A percentile compares a stretch with the other conserved stretches of the same genome.
phyloP scores from a whole-genome alignment of 2,113 vertebrate genomes.

The Mormoops blainvillei region DNA sequence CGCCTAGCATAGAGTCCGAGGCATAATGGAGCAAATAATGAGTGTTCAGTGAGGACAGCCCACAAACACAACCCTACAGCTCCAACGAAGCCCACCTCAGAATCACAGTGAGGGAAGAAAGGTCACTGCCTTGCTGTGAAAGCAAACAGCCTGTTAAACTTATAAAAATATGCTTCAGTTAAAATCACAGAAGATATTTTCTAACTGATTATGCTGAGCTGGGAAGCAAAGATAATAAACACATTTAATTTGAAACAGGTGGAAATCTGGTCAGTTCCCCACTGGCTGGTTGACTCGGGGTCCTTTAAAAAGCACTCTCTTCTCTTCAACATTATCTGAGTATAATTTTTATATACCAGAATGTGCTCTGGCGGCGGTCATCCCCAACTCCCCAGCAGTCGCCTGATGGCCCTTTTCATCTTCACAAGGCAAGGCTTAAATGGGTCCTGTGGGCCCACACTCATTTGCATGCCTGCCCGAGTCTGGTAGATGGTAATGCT shows the following conservation, averaged over 20 bases:
- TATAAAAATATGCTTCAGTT: slow-evolving; percentile 16
- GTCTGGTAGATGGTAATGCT: not conserved
- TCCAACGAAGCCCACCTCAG: rapidly evolving
- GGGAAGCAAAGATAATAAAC: slow-evolving; percentile 65
- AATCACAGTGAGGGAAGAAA: not conserved
- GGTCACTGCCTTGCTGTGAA: not conserved
- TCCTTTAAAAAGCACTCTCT: slow-evolving; percentile 6
- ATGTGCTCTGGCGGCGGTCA: not conserved
- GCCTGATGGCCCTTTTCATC: not conserved
- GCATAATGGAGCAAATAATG: not conserved
- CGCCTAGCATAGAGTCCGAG: not conserved
- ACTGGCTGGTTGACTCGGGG: not conserved
- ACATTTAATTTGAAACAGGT: slow-evolving; percentile 74
- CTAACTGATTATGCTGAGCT: slow-evolving; percentile 34
- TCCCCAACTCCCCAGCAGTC: not conserved
- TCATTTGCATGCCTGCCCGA: not conserved
- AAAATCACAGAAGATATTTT: slow-evolving; percentile 26
- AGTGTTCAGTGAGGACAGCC: not conserved
- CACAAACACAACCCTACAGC: rapidly evolving
- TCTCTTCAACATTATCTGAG: not conserved
- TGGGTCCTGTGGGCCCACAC: not conserved
- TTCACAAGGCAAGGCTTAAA: not conserved
- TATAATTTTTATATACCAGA: not conserved
- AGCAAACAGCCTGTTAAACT: not conserved
- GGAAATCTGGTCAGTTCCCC: slow-evolving; percentile 23